These are phyloP conservation scores for Actinostola sp. DNA, from an alignment of 92 coral and sea anemone genomes.

Conservation along the genomic window DNA sequence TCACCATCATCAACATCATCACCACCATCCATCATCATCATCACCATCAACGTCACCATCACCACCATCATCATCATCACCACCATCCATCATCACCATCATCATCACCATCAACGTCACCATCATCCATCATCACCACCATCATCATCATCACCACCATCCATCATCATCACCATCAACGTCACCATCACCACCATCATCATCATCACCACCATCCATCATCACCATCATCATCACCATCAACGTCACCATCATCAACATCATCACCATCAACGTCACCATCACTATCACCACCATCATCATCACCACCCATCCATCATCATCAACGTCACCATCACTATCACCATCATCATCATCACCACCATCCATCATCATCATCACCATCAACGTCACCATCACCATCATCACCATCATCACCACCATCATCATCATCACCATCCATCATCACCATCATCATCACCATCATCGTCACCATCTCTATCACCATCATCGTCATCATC, in stretches of 20 bases:
- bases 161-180: too few species aligned
- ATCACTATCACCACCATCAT: not conserved
- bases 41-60: not conserved
- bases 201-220: not conserved
- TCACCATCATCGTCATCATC: not conserved
- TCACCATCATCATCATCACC: not conserved
- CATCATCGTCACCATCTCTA: not conserved
- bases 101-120: not conserved
- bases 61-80: not conserved
- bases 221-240: not conserved
- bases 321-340: not conserved
- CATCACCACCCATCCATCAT: too few species aligned
- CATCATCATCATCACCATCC: not conserved
- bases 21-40: slow-evolving; percentile 9
- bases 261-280: not conserved
- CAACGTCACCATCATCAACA: not conserved
- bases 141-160: not conserved
- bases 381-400: not conserved
- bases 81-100: not conserved
- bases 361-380: slow-evolving; percentile 4
- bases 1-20: not conserved
- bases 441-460: not conserved
- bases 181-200: not conserved
- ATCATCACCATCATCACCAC: too few species aligned
- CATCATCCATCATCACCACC: slow-evolving; percentile 1